A percentile compares a stretch with the other conserved stretches of the same genome.
These are phyloP conservation scores for Mugil cephalus DNA, from an alignment of 2,113 vertebrate species.

Conservation along the genomic window DNA sequence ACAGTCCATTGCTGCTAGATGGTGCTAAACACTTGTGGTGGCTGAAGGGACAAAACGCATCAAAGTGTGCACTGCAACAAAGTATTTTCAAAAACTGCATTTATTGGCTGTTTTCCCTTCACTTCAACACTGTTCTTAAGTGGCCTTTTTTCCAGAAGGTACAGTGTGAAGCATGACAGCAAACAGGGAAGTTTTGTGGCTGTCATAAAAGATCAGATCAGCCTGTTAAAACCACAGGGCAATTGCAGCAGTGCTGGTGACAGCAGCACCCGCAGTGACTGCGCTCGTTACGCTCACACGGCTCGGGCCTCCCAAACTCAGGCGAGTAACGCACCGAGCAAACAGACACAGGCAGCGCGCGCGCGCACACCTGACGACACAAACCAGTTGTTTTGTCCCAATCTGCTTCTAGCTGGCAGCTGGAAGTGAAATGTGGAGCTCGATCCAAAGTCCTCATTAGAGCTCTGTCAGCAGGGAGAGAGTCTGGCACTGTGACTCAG, in stretches of 20 bases:
- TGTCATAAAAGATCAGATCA: constrained; percentile 36
- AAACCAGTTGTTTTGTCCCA: constrained; percentile 29
- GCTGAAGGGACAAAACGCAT: too few species aligned
- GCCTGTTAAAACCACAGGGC: constrained; percentile 28
- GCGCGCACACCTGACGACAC: constrained; percentile 24
- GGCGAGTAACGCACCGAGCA: neutral
- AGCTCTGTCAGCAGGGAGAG: constrained; percentile 46
- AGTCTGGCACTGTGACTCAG: constrained; percentile 54
- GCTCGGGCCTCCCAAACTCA: neutral
- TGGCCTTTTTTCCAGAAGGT: constrained; percentile 12
- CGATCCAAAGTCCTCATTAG: constrained; percentile 65
- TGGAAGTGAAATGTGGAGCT: constrained; percentile 38
- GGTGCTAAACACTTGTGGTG: too few species aligned
- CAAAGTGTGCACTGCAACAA: too few species aligned
- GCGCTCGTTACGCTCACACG: neutral
- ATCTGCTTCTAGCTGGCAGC: constrained; percentile 45
- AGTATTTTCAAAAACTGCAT: neutral
- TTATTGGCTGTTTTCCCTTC: neutral
- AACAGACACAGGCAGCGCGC: constrained; percentile 3
- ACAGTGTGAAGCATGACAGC: constrained; percentile 12
- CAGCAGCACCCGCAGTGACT: constrained; percentile 3
- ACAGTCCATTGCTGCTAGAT: neutral
- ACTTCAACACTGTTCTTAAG: neutral
- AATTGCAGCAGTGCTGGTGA: constrained; percentile 1
- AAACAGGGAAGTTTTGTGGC: constrained; percentile 34